Conservation (phyloP, 1,140 invertebrate species). For the Bombus difficillimus region DNA sequence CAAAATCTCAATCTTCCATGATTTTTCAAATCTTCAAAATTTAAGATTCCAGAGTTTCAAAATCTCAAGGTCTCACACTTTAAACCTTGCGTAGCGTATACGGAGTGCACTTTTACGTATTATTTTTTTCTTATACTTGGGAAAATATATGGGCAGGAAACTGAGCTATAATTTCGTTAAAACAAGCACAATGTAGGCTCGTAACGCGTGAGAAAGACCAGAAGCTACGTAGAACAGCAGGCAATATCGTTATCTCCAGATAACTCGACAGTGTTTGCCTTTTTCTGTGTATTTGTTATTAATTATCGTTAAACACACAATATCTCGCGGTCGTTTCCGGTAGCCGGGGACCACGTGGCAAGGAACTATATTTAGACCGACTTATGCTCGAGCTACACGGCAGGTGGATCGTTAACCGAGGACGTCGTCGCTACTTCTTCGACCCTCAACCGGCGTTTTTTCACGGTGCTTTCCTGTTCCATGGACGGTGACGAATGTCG, state of each 20-base stretch:
- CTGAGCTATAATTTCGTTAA: no score
- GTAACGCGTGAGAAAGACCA: not conserved
- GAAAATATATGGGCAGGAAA: no score
- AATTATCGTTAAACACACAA: slow-evolving; percentile 22
- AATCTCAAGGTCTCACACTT: not conserved
- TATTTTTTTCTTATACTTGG: no score
- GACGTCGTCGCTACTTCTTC: slow-evolving; percentile 18
- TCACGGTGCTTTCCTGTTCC: slow-evolving; percentile 34
- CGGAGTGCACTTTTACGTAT: no score
- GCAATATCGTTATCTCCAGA: not conserved
- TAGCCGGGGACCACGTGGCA: slow-evolving; percentile 48
- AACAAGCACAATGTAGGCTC: no score
- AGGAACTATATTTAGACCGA: slow-evolving; percentile 55
- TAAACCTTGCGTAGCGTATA: no score
- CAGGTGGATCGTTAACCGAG: slow-evolving; percentile 67
- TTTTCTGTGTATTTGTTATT: not conserved
- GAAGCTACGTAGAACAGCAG: not conserved
- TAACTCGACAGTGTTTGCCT: not conserved
- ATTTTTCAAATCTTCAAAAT: not conserved
- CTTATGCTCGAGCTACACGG: slow-evolving; percentile 31
- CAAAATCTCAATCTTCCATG: no score
- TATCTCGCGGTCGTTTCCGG: slow-evolving; percentile 43
- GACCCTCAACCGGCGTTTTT: slow-evolving; percentile 27
- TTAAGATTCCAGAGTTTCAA: not conserved
- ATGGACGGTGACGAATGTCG: slow-evolving; percentile 58